Base-by-base conservation (phyloP, 2,113 vertebrate species). In the Sceloporus tristichus region DNA sequence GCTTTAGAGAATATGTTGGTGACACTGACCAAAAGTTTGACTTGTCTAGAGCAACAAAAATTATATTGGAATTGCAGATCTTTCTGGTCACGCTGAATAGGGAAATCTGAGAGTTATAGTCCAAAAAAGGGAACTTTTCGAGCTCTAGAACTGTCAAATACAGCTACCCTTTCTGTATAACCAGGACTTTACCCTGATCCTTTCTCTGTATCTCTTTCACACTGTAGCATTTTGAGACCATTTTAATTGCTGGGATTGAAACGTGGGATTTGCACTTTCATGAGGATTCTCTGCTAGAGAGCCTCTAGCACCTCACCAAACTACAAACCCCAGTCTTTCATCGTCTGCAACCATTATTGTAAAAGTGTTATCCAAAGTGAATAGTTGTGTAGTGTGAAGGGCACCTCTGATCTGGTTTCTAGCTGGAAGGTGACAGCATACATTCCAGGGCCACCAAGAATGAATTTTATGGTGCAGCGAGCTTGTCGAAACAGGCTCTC, bases 401-500 rank as follows among this genome's bases (percentile, higher is more conserved):
- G 16, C 13, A 16, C 68, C 25, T 29, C 68, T 11, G 25, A 18
- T 54, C 74, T 62, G n/a, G 2, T 59, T 62, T 74, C 48, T 19
- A 38, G 65, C 42, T 73, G 66, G 48, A 19, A 38, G 38, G 18
- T 23, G 75, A 25, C 42, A 59, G 54, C 1, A 18, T 21, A 38
- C 83, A 76, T 85, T 85, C 54, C 56, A 29, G 25, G 56, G 56
- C 84, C 56, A 66, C 23, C n/a, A 14, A 62, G 13, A 5, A 27
- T 16, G n/a, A 42, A 73, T 73, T 42, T 59, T 68, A 29, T 3
- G 23, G 54, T 0, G 18, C 10, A 14, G 21, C 1, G 38, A 70
- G 25, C 79, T 75, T 87, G 86, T 62, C 29, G 18, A 19, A 65
- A 74, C 86, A 87, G 13, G 54, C 40, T 74, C 53, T 48, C 27